Base-by-base conservation (phyloP, 2,113 vertebrate species). In the Carassius carassius region DNA sequence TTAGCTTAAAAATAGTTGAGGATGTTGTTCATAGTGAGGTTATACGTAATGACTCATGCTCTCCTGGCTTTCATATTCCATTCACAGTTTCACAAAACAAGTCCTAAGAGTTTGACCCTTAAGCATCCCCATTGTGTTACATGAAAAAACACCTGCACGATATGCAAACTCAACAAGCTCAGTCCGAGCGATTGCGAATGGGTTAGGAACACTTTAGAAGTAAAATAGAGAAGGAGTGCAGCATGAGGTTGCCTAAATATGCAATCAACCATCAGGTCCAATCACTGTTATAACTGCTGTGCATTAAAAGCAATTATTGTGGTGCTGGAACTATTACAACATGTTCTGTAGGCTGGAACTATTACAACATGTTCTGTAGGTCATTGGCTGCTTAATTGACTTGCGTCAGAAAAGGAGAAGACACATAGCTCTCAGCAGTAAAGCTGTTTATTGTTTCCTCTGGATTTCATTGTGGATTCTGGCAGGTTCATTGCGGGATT, bases 361-460 rank as follows among this genome's bases (percentile, higher is more conserved):
- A 92, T 92, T 91, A 92, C 90, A 90, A 87, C 89, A 88, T 83
- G 90, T 92, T 92, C 85, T 86, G 90, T 87, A 92, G 94, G 93
- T 93, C 93, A 93, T 95, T 94, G 94, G 91, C 90, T 94, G 92
- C 92, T 90, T 94, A 95, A 94, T 93, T 94, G 93, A 93, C 93
- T 93, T 88, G 58, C 89, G 88, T 89, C n/a, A 75, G 75, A 87
- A 82, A 91, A 91, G 89, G 91, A 79, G 83, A 92, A 89, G 90
- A 83, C 89, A 89, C 88, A 92, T 62, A 88, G 91, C 92, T 58
- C 12, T 69, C 82, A 88, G 90, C 76, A 81, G 82, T 29, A 74
- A 41, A 62, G 19, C 74, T 86, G 84, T 82, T 87, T 84, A 87
- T 86, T 80, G 85, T 85, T 86, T 82, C 65, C 78, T 80, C 78